Conservation (phyloP, 2,888 invertebrate species). For the Drosophila colorata region DNA sequence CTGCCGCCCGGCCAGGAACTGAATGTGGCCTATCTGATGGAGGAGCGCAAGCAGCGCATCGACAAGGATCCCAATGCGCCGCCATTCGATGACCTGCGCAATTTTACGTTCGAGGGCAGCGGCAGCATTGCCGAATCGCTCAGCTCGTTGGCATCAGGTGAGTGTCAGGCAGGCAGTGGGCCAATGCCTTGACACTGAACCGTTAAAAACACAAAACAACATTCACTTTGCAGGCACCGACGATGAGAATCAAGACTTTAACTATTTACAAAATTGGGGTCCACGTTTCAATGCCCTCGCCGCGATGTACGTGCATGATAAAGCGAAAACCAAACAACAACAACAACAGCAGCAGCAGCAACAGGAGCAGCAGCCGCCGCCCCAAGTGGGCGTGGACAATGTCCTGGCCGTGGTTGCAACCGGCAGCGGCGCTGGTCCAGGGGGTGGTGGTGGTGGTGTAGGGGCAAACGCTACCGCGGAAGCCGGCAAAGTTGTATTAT, state of each 20-base stretch:
- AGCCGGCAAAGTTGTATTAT: slow-evolving; percentile 76
- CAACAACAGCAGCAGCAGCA: slow-evolving; percentile 36
- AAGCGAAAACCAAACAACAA: slow-evolving; percentile 71
- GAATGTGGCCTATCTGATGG: slow-evolving; percentile 97
- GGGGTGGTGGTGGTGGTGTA: slow-evolving; percentile 59
- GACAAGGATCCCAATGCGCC: slow-evolving; percentile 98
- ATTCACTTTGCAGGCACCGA: slow-evolving; percentile 90
- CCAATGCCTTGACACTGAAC: slow-evolving; percentile 18
- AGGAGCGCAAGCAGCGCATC: slow-evolving; percentile 97
- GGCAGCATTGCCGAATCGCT: slow-evolving; percentile 98
- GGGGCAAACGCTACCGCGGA: slow-evolving; percentile 24
- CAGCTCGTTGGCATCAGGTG: slow-evolving; percentile 97
- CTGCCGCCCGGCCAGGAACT: slow-evolving; percentile 88
- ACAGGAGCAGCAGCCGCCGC: slow-evolving; percentile 2
- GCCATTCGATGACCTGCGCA: slow-evolving; percentile 98
- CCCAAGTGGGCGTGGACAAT: slow-evolving; percentile 46
- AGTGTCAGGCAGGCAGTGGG: background rate
- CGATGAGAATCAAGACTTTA: slow-evolving; percentile 98
- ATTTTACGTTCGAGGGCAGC: slow-evolving; percentile 99
- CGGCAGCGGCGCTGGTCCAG: slow-evolving; percentile 74
- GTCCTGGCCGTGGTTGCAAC: slow-evolving; percentile 61
- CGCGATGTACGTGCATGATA: slow-evolving; percentile 92
- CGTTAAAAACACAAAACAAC: background rate
- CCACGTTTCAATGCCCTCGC: slow-evolving; percentile 98
- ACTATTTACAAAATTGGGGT: slow-evolving; percentile 98